Evolutionary conservation across 1,140 invertebrate species (phyloP).

Genomic region (Drosophila lini): DNA sequence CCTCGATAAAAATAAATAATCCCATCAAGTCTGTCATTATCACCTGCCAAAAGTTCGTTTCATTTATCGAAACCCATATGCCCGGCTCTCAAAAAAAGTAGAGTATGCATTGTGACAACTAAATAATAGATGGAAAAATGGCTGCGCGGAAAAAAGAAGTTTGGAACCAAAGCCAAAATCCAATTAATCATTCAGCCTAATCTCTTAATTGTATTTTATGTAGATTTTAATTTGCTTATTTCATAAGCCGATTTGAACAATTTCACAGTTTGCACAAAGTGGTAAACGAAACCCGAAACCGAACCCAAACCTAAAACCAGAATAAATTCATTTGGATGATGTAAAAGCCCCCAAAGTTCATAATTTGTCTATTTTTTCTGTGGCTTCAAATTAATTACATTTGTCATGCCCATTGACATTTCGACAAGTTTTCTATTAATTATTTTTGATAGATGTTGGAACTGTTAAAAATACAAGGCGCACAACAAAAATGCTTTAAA

Average conservation of each 20-base stretch:
- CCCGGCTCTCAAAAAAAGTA: conserved; percentile 5
- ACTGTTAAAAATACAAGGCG: conserved; percentile 34
- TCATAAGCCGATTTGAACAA: conserved; percentile 77
- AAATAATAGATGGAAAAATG: conserved; percentile 37
- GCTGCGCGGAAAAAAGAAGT: conserved; percentile 12
- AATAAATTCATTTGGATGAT: conserved; percentile 40
- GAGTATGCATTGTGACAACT: conserved; percentile 52
- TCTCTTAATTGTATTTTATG: conserved; percentile 80
- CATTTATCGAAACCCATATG: conserved; percentile 30
- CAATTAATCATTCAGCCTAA: conserved; percentile 77
- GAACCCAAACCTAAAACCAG: conserved; percentile 20
- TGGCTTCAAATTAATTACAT: conserved; percentile 74
- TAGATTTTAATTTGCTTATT: conserved; percentile 78
- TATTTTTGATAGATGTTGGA: conserved; percentile 77
- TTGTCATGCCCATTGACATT: conserved; percentile 79
- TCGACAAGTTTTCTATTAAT: conserved; percentile 83
- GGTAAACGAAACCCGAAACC: conserved; percentile 39
- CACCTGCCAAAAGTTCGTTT: conserved; percentile 33
- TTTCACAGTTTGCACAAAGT: conserved; percentile 72
- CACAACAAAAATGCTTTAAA: conserved; percentile 30
- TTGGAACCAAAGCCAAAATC: conserved; percentile 50
- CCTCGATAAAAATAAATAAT: conserved; percentile 30
- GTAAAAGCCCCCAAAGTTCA: conserved; percentile 46
- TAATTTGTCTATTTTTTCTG: conserved; percentile 72
- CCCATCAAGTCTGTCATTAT: conserved; percentile 49